phyloP scores from a whole-genome alignment of 2,113 vertebrate genomes.

The Myxocyprinus asiaticus region DNA sequence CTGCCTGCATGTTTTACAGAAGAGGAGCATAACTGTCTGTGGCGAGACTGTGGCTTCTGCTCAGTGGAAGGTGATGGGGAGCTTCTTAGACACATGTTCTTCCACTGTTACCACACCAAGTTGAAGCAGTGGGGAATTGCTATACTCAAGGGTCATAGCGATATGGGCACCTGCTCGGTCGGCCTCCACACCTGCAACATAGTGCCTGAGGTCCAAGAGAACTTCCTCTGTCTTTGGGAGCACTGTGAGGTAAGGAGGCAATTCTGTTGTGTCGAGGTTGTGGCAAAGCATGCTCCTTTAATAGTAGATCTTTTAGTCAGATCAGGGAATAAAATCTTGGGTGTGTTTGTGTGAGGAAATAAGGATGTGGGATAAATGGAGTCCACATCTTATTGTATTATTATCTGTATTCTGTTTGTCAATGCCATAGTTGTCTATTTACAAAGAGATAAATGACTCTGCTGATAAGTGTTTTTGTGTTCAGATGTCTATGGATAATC shows the following conservation, averaged over 20 bases:
- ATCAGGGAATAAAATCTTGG: no score
- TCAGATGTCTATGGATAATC: conserved; percentile 85
- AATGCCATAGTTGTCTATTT: background rate
- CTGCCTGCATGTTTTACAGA: conserved; percentile 50
- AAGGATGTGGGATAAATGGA: no score
- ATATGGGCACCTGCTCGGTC: conserved; percentile 84
- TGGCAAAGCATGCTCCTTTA: no score
- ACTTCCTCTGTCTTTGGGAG: conserved; percentile 92
- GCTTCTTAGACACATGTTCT: conserved; percentile 87
- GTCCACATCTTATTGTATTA: background rate
- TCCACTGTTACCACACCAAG: conserved; percentile 98
- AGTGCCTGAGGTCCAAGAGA: conserved; percentile 91
- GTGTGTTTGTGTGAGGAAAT: no score
- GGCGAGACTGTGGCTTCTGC: conserved; percentile 93
- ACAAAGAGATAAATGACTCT: no score
- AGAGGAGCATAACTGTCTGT: conserved; percentile 84
- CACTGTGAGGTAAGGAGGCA: conserved; percentile 86
- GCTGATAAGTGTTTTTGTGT: background rate
- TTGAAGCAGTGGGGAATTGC: conserved; percentile 91
- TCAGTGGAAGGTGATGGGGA: conserved; percentile 82
- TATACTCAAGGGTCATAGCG: conserved; percentile 80
- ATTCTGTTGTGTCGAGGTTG: no score
- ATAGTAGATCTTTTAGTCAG: no score
- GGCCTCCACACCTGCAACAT: conserved; percentile 89
- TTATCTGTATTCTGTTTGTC: background rate